Evolutionary conservation across 2,888 invertebrate genomes (phyloP).

Genomic region (Mythimna albipuncta): DNA sequence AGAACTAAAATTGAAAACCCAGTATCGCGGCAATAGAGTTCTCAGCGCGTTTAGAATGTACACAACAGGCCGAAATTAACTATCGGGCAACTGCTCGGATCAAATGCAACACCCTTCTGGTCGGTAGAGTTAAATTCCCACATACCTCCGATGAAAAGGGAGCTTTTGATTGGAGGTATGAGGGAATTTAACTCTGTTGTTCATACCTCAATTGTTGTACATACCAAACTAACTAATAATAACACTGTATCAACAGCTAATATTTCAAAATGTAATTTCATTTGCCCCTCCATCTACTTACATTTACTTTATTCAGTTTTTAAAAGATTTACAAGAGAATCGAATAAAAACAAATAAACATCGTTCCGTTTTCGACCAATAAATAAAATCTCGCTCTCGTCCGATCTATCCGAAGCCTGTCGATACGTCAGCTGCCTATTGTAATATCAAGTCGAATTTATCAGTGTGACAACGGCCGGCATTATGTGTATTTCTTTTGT

Average conservation of each 20-base stretch:
- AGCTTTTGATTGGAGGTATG: too few relatives aligned
- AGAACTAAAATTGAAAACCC: too few relatives aligned
- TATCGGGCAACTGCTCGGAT: too few relatives aligned
- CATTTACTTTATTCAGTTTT: slow-evolving; percentile 29
- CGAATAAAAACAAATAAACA: slow-evolving; percentile 34
- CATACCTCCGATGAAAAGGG: too few relatives aligned
- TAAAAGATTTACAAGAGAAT: slow-evolving; percentile 21
- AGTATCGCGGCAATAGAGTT: too few relatives aligned
- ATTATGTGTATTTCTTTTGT: slow-evolving; percentile 19
- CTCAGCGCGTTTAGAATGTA: too few relatives aligned
- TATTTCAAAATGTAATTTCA: slow-evolving; percentile 1
- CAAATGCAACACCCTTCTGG: too few relatives aligned
- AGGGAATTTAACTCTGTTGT: too few relatives aligned
- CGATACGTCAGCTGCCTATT: slow-evolving; percentile 40
- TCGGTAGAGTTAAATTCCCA: too few relatives aligned
- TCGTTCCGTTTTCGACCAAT: slow-evolving; percentile 19
- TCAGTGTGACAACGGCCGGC: background rate
- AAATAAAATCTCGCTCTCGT: slow-evolving; percentile 30
- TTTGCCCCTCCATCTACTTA: slow-evolving; percentile 9
- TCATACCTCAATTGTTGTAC: background rate
- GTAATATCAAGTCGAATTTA: slow-evolving; percentile 34
- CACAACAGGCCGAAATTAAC: too few relatives aligned
- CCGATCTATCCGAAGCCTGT: slow-evolving; percentile 31
- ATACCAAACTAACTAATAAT: background rate
- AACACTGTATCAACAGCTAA: slow-evolving; percentile 11